Evolutionary conservation across 2,888 invertebrate genomes (phyloP).

Genomic region (Trisateles emortualis): DNA sequence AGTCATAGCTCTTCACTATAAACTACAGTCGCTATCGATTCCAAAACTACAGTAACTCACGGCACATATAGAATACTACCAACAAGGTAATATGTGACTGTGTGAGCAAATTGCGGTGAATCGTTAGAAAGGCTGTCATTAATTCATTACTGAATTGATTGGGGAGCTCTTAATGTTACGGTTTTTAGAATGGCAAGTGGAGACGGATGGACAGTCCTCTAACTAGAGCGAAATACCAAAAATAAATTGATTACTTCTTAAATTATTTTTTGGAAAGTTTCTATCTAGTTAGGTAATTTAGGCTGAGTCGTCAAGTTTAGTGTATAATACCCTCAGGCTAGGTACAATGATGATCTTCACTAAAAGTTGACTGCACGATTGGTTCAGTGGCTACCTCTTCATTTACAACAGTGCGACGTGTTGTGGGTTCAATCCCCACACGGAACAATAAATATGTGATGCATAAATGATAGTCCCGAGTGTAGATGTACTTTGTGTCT

Average conservation of each 20-base stretch:
- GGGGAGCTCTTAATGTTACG: constrained; percentile 43
- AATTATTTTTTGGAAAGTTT: constrained; percentile 4
- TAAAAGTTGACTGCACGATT: no score
- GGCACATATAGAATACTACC: background rate
- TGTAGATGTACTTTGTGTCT: no score
- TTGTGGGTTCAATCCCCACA: no score
- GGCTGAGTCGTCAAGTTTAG: no score
- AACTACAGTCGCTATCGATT: background rate
- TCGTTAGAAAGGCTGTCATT: constrained; percentile 56
- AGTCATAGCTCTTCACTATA: background rate
- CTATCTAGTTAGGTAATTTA: constrained; percentile 5
- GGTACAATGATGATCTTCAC: no score
- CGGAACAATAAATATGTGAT: no score
- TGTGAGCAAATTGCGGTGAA: constrained; percentile 36
- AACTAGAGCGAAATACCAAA: constrained; percentile 12
- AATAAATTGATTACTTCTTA: background rate
- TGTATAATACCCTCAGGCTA: no score
- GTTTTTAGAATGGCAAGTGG: constrained; percentile 7
- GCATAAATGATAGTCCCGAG: no score
- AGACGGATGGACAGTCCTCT: background rate
- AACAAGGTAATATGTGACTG: constrained; percentile 23
- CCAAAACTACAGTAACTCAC: background rate
- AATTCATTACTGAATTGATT: constrained; percentile 58
- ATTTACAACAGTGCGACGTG: no score
- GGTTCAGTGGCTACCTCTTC: no score